Conservation (phyloP, 2,113 vertebrate species). For the Melanerpes aurifrons region DNA sequence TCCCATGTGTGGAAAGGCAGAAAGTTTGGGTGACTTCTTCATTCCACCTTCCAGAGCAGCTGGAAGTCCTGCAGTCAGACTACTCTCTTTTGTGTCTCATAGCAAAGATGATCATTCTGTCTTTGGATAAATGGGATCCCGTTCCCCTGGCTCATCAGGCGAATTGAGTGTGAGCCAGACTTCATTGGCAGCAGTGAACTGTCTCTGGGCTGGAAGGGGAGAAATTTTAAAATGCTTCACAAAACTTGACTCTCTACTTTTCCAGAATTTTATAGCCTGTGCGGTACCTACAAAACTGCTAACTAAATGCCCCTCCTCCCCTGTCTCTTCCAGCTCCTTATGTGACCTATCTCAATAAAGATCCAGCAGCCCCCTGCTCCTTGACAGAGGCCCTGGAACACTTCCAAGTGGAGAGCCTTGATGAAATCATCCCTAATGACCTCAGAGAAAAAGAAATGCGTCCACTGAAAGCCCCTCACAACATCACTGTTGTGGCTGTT, state of each 20-base stretch:
- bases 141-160: not conserved
- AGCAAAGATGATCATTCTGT: not conserved
- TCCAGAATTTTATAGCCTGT: not conserved
- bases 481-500: slow-evolving; percentile 94
- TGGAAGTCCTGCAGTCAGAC: not conserved
- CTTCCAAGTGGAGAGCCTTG: slow-evolving; percentile 92
- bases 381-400: slow-evolving; percentile 96
- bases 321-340: slow-evolving; percentile 86
- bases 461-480: slow-evolving; percentile 87
- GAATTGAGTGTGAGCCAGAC: not conserved
- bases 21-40: not conserved
- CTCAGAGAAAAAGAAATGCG: slow-evolving; percentile 58
- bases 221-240: not conserved
- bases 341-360: slow-evolving; percentile 94
- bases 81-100: not conserved
- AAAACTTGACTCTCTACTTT: not conserved
- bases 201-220: not conserved
- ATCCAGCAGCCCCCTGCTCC: slow-evolving; percentile 90
- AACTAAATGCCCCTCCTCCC: not conserved
- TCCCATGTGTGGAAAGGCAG: not conserved
- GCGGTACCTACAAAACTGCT: not conserved
- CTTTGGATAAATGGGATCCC: not conserved
- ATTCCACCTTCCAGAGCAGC: not conserved
- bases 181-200: not conserved
- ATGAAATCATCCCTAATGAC: slow-evolving; percentile 87